phyloP scores from a whole-genome alignment of 2,113 vertebrate species.

The Ptychochromis oligacanthus region DNA sequence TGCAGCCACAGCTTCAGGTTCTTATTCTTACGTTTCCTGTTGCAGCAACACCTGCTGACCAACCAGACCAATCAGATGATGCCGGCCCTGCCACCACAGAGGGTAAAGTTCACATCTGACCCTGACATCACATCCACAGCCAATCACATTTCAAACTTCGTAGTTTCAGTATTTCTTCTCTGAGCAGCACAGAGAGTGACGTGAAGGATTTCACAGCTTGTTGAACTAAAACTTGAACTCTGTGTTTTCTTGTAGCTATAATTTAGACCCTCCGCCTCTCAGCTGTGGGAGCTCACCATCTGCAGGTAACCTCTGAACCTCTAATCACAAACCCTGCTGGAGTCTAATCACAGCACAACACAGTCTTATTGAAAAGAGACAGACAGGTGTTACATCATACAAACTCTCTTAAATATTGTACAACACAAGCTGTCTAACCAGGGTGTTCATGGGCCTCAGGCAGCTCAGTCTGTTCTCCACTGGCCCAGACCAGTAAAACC shows the following conservation, averaged over 20 bases:
- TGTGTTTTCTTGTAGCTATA: constrained; percentile 12
- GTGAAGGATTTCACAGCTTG: neutral
- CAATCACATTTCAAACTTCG: neutral
- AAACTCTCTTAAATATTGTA: neutral
- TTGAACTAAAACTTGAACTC: neutral
- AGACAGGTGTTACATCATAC: neutral
- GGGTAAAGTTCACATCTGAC: constrained; percentile 10
- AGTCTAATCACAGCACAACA: neutral
- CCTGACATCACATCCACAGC: neutral
- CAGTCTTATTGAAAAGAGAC: neutral
- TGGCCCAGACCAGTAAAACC: too few species aligned
- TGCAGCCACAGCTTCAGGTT: neutral
- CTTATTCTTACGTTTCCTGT: neutral
- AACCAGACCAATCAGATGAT: neutral
- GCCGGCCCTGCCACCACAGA: neutral
- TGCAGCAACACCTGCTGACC: constrained; percentile 17
- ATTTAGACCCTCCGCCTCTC: constrained; percentile 5
- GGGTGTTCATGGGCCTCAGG: neutral
- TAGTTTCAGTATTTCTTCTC: neutral
- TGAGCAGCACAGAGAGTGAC: neutral
- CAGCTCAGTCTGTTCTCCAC: too few species aligned
- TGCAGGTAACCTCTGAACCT: constrained; percentile 36
- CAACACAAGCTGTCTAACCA: neutral
- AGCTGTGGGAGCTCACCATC: constrained; percentile 19
- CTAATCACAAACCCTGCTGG: neutral